These are phyloP conservation scores for Cherax quadricarinatus DNA, from an alignment of 1,140 invertebrate genomes.

Conservation along the genomic window DNA sequence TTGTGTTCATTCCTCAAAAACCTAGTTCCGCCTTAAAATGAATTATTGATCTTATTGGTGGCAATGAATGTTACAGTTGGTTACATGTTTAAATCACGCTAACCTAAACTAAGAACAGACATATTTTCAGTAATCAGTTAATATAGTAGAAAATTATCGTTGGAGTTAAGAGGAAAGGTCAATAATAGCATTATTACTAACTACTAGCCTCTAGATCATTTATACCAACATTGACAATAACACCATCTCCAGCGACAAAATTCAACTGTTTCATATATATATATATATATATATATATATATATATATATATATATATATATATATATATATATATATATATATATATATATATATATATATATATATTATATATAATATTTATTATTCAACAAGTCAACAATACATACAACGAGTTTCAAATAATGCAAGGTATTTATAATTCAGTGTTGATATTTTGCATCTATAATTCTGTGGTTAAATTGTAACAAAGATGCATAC, in stretches of 20 bases:
- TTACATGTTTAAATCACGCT: background rate
- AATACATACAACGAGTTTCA: background rate
- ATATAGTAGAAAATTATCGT: too few species aligned
- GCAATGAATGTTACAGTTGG: background rate
- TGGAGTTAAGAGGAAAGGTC: too few species aligned
- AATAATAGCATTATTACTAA: too few species aligned
- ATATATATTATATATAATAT: too few species aligned
- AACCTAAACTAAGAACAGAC: background rate
- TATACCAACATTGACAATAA: background rate
- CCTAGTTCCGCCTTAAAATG: too few species aligned
- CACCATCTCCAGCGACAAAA: background rate
- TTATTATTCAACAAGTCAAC: conserved; percentile 8
- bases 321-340: too few species aligned
- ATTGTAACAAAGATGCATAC: background rate
- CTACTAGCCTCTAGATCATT: background rate
- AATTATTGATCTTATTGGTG: too few species aligned
- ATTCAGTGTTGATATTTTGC: background rate
- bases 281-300: too few species aligned
- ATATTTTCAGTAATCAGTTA: too few species aligned
- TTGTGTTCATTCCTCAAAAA: too few species aligned
- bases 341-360: too few species aligned
- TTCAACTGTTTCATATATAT: background rate
- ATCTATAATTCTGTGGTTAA: background rate
- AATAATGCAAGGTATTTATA: background rate
- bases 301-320: too few species aligned